Conservation (phyloP, 2,888 invertebrate species). For the Blastobasis adustella region DNA sequence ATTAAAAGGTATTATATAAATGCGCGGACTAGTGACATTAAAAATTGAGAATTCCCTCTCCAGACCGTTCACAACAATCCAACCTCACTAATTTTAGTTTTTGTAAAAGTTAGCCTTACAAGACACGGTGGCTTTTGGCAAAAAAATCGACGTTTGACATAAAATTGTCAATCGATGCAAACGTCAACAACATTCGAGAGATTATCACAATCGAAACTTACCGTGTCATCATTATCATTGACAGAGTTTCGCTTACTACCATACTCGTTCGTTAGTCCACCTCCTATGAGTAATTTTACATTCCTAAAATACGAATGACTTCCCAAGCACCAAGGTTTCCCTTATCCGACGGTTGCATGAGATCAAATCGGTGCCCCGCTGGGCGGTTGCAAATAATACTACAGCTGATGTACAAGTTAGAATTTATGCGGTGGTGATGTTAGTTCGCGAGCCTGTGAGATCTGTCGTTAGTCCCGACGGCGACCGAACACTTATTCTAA, state of each 20-base stretch:
- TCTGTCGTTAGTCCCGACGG: no score
- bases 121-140: no score
- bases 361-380: conserved; percentile 41
- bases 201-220: no score
- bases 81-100: background rate
- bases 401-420: conserved; percentile 16
- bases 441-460: no score
- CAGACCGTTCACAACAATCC: background rate
- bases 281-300: background rate
- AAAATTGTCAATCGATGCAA: no score
- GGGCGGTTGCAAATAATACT: conserved; percentile 10
- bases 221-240: no score
- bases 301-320: conserved; percentile 25
- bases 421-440: conserved; percentile 6
- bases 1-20: conserved; percentile 19
- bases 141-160: no score
- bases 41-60: background rate
- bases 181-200: no score
- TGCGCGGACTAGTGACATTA: conserved; percentile 34
- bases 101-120: background rate
- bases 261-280: background rate
- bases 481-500: no score
- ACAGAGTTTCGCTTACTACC: no score
- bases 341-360: conserved; percentile 38
- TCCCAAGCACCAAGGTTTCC: conserved; percentile 49